Conservation (phyloP, 35 echinoderm and acorn worm genomes). For the Apostichopus japonicus region DNA sequence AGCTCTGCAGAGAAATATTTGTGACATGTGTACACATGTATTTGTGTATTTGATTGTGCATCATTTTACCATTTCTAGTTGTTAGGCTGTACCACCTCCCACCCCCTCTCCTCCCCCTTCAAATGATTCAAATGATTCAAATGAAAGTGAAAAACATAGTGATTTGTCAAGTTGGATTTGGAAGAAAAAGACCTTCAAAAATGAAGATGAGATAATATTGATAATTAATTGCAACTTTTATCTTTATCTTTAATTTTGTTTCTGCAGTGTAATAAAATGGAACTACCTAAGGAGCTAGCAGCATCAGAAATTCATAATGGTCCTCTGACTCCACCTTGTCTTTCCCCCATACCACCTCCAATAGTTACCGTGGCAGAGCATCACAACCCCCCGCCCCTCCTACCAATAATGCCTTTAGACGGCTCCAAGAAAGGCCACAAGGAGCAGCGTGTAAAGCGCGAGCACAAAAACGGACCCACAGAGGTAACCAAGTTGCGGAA, state of each 20-base stretch:
- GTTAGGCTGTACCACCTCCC: neutral
- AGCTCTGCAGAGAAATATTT: no score
- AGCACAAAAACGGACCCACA: neutral
- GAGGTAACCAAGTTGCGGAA: neutral
- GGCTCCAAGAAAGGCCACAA: conserved; percentile 31
- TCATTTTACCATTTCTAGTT: no score
- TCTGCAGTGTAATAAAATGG: neutral
- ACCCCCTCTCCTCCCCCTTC: no score
- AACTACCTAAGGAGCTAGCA: neutral
- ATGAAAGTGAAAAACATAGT: no score
- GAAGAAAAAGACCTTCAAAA: no score
- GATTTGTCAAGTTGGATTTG: no score
- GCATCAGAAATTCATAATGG: conserved; percentile 21
- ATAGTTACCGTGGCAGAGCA: conserved; percentile 67
- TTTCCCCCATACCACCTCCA: conserved; percentile 88
- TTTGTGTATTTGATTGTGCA: no score
- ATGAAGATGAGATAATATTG: no score
- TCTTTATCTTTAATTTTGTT: neutral
- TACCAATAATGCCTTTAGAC: conserved; percentile 80
- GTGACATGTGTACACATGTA: no score
- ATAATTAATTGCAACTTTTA: no score
- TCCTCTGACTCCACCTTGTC: conserved; percentile 74
- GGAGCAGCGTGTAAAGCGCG: neutral
- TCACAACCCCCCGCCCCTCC: conserved; percentile 83
- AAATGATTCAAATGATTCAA: no score